These are phyloP conservation scores for Drosophila heteroneura DNA, from an alignment of 2,888 invertebrate genomes.

Conservation along the genomic window DNA sequence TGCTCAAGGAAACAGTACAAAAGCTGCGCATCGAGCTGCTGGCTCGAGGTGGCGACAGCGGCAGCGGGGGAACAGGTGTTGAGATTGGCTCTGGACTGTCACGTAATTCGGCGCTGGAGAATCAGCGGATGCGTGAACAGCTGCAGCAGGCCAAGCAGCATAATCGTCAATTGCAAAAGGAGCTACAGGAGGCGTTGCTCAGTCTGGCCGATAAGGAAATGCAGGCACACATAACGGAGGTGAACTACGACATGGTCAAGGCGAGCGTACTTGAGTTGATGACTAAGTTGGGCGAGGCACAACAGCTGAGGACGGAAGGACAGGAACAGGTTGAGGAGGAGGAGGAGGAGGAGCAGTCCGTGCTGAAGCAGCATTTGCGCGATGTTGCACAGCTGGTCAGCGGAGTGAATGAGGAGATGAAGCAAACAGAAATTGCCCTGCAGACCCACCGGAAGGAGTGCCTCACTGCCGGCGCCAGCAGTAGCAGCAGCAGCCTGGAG, in stretches of 20 bases:
- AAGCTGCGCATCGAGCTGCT: conserved; percentile 89
- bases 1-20: conserved; percentile 90
- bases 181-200: conserved; percentile 88
- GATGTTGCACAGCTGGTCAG: conserved; percentile 70
- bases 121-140: conserved; percentile 13
- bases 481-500: conserved; percentile 9
- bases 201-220: conserved; percentile 91
- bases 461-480: conserved; percentile 16
- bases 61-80: not conserved
- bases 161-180: conserved; percentile 88
- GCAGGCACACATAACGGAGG: conserved; percentile 89
- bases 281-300: conserved; percentile 86
- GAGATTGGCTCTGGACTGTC: conserved; percentile 3
- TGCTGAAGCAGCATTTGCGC: conserved; percentile 62
- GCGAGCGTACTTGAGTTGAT: conserved; percentile 87
- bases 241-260: conserved; percentile 89
- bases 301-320: conserved; percentile 57
- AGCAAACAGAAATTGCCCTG: conserved; percentile 74
- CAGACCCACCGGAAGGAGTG: conserved; percentile 66
- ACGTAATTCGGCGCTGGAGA: not conserved
- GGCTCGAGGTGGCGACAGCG: conserved; percentile 52
- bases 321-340: not conserved
- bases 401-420: conserved; percentile 75
- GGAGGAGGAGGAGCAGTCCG: conserved; percentile 28
- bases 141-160: conserved; percentile 84